Evolutionary conservation across 2,113 vertebrate species (phyloP).

Genomic region (Lathamus discolor): DNA sequence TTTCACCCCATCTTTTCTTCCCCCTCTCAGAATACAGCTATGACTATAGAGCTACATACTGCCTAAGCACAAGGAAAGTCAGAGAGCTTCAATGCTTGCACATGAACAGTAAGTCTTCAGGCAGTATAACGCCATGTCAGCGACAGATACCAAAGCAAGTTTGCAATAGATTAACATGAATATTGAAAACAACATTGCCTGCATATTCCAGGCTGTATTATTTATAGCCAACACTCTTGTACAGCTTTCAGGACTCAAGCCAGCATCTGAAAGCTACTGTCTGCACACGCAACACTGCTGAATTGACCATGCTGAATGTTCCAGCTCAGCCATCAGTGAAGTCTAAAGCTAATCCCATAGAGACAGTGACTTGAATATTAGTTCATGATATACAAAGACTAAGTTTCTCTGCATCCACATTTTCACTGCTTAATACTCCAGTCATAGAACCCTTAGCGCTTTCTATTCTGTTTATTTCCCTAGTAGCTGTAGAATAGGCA

Average conservation of each 20-base stretch:
- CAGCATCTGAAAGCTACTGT: background rate
- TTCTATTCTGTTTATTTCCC: background rate
- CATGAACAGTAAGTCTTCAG: background rate
- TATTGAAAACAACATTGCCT: background rate
- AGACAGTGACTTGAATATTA: background rate
- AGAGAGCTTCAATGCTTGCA: background rate
- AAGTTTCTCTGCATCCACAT: background rate
- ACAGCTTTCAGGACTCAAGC: background rate
- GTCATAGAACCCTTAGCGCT: background rate
- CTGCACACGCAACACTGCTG: background rate
- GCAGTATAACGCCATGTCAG: background rate
- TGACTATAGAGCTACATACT: background rate
- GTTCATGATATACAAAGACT: background rate
- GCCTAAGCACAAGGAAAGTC: background rate
- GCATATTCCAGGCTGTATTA: background rate
- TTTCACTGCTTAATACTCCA: background rate
- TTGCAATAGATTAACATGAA: background rate
- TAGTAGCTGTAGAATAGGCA: background rate
- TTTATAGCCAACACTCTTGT: background rate
- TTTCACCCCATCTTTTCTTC: background rate
- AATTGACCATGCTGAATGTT: background rate
- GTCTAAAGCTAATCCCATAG: background rate
- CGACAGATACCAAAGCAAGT: constrained; percentile 35
- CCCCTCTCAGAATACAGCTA: background rate
- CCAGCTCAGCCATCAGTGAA: background rate